These are phyloP conservation scores for Agrilus biguttatus DNA, from an alignment of 2,888 invertebrate species.

Conservation along the genomic window DNA sequence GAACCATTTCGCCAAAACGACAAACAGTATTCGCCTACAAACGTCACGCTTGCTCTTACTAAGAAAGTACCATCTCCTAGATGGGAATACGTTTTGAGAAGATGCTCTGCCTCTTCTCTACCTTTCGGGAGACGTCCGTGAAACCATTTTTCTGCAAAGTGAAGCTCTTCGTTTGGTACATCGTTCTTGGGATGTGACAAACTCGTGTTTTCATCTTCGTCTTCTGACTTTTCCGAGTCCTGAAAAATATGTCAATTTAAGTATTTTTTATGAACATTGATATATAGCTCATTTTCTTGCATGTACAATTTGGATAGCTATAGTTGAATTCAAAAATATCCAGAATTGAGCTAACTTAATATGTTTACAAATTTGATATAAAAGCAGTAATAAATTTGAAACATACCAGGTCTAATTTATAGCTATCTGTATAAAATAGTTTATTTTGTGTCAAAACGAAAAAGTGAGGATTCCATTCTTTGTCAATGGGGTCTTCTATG, in stretches of 20 bases:
- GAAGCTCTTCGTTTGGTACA: constrained; percentile 73
- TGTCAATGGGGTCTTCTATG: constrained; percentile 77
- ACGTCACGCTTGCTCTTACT: constrained; percentile 87
- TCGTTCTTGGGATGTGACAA: constrained; percentile 43
- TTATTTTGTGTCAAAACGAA: constrained; percentile 82
- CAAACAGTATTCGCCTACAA: constrained; percentile 89
- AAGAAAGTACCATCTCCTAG: constrained; percentile 86
- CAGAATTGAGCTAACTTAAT: no score
- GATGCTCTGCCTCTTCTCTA: constrained; percentile 63
- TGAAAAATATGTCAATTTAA: constrained; percentile 3
- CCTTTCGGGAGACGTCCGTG: constrained; percentile 76
- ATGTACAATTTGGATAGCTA: no score
- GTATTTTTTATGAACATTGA: no score
- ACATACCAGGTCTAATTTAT: constrained; percentile 27
- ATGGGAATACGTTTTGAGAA: constrained; percentile 60
- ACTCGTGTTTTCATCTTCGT: constrained; percentile 30
- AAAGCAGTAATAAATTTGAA: no score
- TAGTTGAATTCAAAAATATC: no score
- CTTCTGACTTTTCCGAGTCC: constrained; percentile 25
- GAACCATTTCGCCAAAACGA: constrained; percentile 86
- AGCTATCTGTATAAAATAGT: constrained; percentile 72
- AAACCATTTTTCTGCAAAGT: constrained; percentile 89
- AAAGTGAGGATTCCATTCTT: constrained; percentile 87
- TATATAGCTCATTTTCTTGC: no score
- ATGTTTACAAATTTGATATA: no score